Evolutionary conservation across 2,888 invertebrate genomes (phyloP), one percentile per base, ranked within the genome.

Genomic region (Plebejus melissa): DNA sequence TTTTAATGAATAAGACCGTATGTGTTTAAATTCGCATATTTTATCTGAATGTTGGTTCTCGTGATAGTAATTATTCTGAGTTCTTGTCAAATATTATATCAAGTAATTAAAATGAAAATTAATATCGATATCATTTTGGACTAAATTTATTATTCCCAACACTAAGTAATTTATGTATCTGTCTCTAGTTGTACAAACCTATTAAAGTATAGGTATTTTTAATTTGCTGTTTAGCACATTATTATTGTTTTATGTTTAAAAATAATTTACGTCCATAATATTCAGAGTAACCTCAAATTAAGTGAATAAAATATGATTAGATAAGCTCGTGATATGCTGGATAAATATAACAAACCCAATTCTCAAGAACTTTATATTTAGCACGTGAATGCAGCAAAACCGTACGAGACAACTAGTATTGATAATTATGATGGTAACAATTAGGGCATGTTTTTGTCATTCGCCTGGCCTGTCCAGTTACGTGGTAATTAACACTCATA

Each of bases 371-470:
- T 46, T 46, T 46, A 46, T 46, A 46, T 46, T 46, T 46, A 32
- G 32, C 32, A 65, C 11, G 11, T 16, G 32, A 65, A 65, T 65
- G 65, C 6, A 11, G 65, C 32, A 65, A 65, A 16, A 65, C 32
- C 74, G 70, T 60, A 50, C 60, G 57, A 46, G 76, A 74, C 74
- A 70, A 71, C 54, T 75, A 57, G 69, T 86, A 83, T 82, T 87
- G 85, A 85, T 85, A 86, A 85, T 87, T 85, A 84, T 81, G 80
- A 81, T 81, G 80, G 80, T 77, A 76, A 85, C 86, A 88, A 88
- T 90, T 90, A 88, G 87, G 88, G 80, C 79, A 77, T 81, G 78
- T 89, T 90, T 90, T 90, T 89, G 82, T 84, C 79, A 79, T 80
- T 80, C 79, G 80, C 76, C 80, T 79, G 76, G 78, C 83, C 83